These are phyloP conservation scores for Dendrocopos noguchii DNA, from an alignment of 2,113 vertebrate species.

Conservation along the genomic window DNA sequence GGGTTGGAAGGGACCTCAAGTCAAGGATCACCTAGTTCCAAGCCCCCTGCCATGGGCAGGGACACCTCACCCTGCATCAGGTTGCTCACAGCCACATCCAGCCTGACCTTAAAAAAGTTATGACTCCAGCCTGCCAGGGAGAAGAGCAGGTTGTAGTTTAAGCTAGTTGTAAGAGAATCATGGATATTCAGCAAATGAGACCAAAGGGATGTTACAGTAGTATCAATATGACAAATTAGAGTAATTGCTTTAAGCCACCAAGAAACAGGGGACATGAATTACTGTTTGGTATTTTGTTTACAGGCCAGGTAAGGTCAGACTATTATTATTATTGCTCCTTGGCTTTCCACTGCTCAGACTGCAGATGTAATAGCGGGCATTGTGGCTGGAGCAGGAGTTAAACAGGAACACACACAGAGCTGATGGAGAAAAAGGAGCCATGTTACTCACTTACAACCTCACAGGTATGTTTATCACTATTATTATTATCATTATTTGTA, in stretches of 20 bases:
- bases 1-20: no score
- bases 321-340: neutral
- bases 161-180: neutral
- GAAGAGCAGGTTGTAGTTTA: neutral
- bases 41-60: no score
- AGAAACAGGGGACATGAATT: conserved; percentile 34
- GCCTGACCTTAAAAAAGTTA: neutral
- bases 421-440: neutral
- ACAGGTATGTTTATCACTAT: neutral
- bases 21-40: no score
- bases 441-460: neutral
- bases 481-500: neutral
- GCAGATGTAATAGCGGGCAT: neutral
- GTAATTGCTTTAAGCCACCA: conserved; percentile 28
- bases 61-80: no score
- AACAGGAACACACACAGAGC: conserved; percentile 14
- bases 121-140: neutral
- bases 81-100: no score
- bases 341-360: neutral
- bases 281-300: conserved; percentile 39
- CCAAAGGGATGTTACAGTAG: conserved; percentile 33
- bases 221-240: conserved; percentile 50
- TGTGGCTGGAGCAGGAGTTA: neutral
- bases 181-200: neutral
- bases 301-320: neutral